Percentiles rank a stretch among this genome's conserved stretches.
phyloP scores from a whole-genome alignment of 2,797 vertebrate genomes.

The Staurois parvus region DNA sequence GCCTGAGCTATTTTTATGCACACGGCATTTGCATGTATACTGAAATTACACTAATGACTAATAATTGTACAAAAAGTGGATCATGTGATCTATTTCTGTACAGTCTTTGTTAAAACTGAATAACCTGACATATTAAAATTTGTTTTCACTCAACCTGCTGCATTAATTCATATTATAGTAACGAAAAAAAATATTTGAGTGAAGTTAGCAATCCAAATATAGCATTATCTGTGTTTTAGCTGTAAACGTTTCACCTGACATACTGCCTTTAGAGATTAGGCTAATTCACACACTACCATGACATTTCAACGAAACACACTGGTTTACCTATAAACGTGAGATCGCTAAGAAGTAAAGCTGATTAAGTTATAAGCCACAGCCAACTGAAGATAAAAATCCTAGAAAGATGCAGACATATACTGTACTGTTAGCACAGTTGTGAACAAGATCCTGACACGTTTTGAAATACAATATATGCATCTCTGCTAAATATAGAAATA shows the following conservation, averaged over 20 bases:
- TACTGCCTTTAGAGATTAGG: neutral
- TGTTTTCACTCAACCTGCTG: too few relatives aligned
- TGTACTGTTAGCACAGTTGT: neutral
- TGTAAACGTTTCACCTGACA: neutral
- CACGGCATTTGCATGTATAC: too few relatives aligned
- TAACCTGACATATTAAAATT: too few relatives aligned
- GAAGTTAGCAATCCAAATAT: too few relatives aligned
- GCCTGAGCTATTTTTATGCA: too few relatives aligned
- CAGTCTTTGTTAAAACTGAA: too few relatives aligned
- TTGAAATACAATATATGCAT: neutral
- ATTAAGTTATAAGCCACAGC: neutral
- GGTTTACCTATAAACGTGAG: neutral
- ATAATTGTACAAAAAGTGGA: too few relatives aligned
- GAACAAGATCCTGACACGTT: neutral
- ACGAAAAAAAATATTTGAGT: too few relatives aligned
- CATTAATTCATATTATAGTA: too few relatives aligned
- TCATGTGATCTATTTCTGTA: too few relatives aligned
- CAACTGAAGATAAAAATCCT: neutral
- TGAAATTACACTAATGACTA: too few relatives aligned
- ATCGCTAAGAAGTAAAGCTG: conserved; percentile 9
- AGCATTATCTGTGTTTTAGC: too few relatives aligned
- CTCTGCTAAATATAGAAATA: conserved; percentile 4
- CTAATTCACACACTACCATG: neutral
- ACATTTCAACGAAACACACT: neutral
- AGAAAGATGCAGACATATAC: neutral